Percentiles rank a stretch among this genome's conserved stretches.
Evolutionary conservation across 2,797 vertebrate species (phyloP).

Genomic region (Rhabdomys pumilio): DNA sequence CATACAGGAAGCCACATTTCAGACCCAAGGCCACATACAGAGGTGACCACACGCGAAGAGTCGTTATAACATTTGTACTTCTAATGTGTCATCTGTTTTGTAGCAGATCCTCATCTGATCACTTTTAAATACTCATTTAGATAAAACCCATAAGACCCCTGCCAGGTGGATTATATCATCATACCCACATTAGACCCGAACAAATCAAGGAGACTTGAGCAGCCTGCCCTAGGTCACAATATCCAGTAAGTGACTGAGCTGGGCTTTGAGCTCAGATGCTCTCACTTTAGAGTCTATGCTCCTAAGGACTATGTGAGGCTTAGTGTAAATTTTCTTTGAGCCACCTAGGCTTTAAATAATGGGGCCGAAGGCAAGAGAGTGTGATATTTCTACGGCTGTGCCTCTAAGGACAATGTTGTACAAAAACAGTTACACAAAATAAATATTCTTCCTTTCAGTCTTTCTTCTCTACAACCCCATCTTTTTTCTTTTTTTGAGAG

Average conservation of each 20-base stretch:
- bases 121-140: conserved; percentile 29
- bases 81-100: not conserved
- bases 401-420: not conserved
- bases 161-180: not conserved
- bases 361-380: not conserved
- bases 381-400: not conserved
- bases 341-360: not conserved
- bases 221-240: not conserved
- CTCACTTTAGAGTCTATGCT: not conserved
- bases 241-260: not conserved
- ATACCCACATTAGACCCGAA: not conserved
- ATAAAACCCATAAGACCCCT: not conserved
- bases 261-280: not conserved
- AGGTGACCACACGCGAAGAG: not conserved
- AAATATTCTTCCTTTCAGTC: not conserved
- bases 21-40: not conserved
- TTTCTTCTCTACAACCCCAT: not conserved
- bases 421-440: not conserved
- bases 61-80: not conserved
- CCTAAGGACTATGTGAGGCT: not conserved
- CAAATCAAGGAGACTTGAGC: not conserved
- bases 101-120: not conserved
- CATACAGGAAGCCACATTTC: not conserved
- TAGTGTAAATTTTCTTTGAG: not conserved
- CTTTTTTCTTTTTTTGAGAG: not conserved